Conservation (phyloP, 2,888 invertebrate genomes). For the Deroplatys truncata region DNA sequence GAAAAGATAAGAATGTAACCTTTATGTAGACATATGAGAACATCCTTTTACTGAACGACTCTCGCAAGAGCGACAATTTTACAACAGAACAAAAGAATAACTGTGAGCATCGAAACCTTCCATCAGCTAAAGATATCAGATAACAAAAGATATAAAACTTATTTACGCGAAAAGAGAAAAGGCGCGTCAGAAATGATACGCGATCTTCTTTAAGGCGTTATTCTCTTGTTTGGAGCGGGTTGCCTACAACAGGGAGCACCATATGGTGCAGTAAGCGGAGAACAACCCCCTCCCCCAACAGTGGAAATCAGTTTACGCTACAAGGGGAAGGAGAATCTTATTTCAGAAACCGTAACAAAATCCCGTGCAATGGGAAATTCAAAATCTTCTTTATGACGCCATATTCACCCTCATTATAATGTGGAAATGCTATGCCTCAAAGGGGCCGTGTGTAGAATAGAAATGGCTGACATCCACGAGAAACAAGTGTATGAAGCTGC, state of each 20-base stretch:
- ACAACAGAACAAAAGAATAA: no score
- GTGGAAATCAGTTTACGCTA: background rate
- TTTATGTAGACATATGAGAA: no score
- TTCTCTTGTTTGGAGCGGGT: no score
- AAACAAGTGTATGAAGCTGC: background rate
- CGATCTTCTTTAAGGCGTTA: background rate
- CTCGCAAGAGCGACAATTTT: no score
- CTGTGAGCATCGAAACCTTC: background rate
- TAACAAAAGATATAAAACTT: background rate
- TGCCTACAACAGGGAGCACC: no score
- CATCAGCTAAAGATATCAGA: background rate
- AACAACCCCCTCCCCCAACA: no score
- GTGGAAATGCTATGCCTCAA: background rate
- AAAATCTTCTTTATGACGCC: background rate
- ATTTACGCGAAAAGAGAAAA: background rate
- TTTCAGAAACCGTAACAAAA: background rate
- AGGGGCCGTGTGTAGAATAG: background rate
- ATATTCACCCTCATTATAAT: background rate
- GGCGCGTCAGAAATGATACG: background rate
- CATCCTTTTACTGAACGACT: no score
- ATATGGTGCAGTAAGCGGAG: no score
- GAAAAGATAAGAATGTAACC: no score
- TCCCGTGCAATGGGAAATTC: background rate
- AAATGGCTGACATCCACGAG: no score
- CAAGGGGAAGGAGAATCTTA: background rate